Evolutionary conservation across 2,797 vertebrate genomes (phyloP), one percentile per base, ranked within the genome.

Genomic region (Setipinna tenuifilis): DNA sequence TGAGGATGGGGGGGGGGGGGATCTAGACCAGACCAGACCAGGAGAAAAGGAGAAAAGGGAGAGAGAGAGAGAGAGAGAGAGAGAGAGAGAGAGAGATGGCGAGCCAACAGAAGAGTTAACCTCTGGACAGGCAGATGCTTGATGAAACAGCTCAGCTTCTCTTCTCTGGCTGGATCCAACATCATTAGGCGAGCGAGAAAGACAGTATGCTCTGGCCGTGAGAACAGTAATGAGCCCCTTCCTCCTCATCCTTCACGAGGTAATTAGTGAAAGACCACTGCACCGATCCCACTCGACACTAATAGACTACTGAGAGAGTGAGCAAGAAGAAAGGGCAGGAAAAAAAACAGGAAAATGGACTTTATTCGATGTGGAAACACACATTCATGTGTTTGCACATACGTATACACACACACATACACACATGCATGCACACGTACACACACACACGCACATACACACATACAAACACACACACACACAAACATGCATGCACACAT

Each of bases 131-230:
- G 86, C 58, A 31, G 85, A 87, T 54, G 82, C 90, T 90, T 94
- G 92, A 94, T 93, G 90, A 86, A 93, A 89, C 89, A 78, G 85
- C 75, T 58, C 88, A 87, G 88, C 87, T 44, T 88, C 89, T 91
- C 87, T 59, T 87, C 83, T 92, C 86, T 84, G 65, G 25, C 85
- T 44, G 84, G 92, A 93, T 93, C 91, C 91, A 91, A 89, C 94
- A 94, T 96, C 95, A 94, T 95, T 95, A 95, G 86, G 71, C n/a
- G 7, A 11, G 65, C 23, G 65, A 92, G 88, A 83, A 92, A 93
- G 92, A 93, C 91, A 89, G 90, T 94, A 92, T 93, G 93, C 87
- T 93, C 87, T 89, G 87, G 84, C 86, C 88, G 85, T 89, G 21
- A 87, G 61, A 88, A 83, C 85, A 85, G 83, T 96, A 95, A 96